Base-by-base conservation (phyloP, 2,797 vertebrate genomes). In the Peromyscus aztecus region DNA sequence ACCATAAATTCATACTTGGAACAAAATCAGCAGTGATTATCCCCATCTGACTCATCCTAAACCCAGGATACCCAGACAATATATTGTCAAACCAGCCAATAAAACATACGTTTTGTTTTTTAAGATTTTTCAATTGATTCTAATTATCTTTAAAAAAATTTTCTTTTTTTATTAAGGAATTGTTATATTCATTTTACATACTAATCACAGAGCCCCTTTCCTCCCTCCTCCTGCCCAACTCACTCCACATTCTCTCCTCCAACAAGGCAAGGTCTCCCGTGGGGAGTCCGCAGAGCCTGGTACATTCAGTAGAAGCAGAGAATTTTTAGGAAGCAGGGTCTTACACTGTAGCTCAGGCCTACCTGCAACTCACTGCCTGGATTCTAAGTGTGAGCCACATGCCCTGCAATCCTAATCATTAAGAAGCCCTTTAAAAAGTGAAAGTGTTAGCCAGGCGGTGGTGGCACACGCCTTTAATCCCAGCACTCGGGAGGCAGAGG, bases 1-100 rank as follows among this genome's bases (percentile, higher is more conserved):
- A 95, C 43, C 29, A 96, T 40, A 27, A 94, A 89, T 90, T 88
- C 5, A 89, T 95, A 94, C 31, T 67, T 91, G 61, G 59, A 67
- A 91, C 59, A 61, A 5, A 89, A 40, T 34, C 24, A 14, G 91
- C 69, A 86, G 4, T 67, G 80, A 87, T 71, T 80, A 17, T 75
- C 14, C 88, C 34, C 10, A 93, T 55, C 27, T 87, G 55, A 94
- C 11, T 14, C 46, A 59, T 91, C 46, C 1, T 67, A 92, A 81
- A 69, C 17, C 12, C 31, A 75, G 0, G 17, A 23, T 84, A 9
- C 13, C 19, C 27, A 55, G 31, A 85, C 4, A 88, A 46, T 61
- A 67, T 73, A 16, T 88, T 95, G 12, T 52, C 43, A 69, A 94
- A 77, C 57, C 43, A 77, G 27, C 9, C 49, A 96, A 85, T 49